Base-by-base conservation (phyloP, 2,888 invertebrate species). In the Chelonus formosanus region DNA sequence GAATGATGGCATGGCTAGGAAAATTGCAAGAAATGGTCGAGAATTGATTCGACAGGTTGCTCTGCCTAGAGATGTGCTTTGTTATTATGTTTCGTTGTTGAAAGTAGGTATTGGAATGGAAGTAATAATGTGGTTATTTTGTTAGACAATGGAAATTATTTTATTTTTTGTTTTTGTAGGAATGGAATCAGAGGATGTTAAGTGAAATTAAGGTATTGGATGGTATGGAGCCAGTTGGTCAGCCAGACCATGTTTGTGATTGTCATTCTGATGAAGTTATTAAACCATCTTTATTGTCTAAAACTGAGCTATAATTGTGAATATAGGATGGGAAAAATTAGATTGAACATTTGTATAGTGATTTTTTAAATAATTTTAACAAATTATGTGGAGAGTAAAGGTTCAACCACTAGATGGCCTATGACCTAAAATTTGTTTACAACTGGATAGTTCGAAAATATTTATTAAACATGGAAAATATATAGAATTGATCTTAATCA, bases 31-130 rank as follows among this genome's bases (percentile, higher is more conserved):
- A 72, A 89, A 89, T 74, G 93, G 91, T 10, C 88, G 89, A 71
- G 83, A 87, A 71, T 96, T 92, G 86, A 92, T 91, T 1, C 88
- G 91, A 72, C 87, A 93, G 56, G 87, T 95, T 84, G 87, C 97
- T 66, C 84, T 95, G 79, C 96, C 97, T 0, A 89, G 90, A 71
- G 87, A 97, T 81, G 89, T 97, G 54, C 90, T 93, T 81, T 97
- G 97, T 81, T 97, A 97, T 81, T 92, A 97, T 84, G 90, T 90
- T 59, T 86, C 89, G 61, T 85, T 93, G 53, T 88, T 93, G 69
- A 84, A 88, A 80, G 91, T 90, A 79, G 81, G 71, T 70, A 44
- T n/a, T 58, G 4, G 31, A 32, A 40, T 50, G 10, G 56, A 67
- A 50, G 36, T 63, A 55, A 20, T 56, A 56, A 47, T 56, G 1